Conservation (phyloP, 2,113 vertebrate genomes). For the Morphnarchus princeps region DNA sequence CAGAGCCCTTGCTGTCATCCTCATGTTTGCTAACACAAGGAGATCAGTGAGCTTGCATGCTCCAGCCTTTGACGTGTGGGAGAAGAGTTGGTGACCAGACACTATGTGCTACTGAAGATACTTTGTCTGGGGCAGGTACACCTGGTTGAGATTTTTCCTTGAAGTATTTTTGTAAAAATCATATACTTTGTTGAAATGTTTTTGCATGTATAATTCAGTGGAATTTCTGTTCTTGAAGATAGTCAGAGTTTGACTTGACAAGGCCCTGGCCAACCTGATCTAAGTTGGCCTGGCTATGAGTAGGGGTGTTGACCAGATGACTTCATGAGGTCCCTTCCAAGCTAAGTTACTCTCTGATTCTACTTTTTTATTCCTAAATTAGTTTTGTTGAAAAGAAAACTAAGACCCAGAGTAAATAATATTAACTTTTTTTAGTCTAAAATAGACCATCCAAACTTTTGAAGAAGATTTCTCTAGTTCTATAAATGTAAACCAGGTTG, state of each 20-base stretch:
- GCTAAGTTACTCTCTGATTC: background rate
- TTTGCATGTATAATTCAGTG: background rate
- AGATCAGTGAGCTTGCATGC: background rate
- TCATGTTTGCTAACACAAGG: background rate
- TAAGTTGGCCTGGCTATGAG: background rate
- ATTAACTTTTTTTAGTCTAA: background rate
- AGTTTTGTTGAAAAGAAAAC: background rate
- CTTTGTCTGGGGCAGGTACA: background rate
- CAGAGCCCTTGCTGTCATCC: background rate
- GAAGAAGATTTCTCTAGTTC: background rate
- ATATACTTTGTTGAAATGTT: background rate
- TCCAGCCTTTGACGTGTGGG: background rate
- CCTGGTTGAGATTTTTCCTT: background rate
- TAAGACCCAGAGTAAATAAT: background rate
- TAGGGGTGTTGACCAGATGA: background rate
- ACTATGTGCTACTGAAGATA: background rate
- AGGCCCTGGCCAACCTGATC: background rate
- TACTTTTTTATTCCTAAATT: background rate
- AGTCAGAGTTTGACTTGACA: background rate
- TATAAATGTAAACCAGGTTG: background rate
- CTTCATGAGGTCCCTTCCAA: background rate
- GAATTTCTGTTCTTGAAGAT: background rate
- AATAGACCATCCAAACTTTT: background rate
- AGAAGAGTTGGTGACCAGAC: background rate
- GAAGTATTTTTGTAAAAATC: background rate